Percentiles rank a stretch among this genome's conserved stretches.
These are phyloP conservation scores for Drosophila setosimentum DNA, from an alignment of 2,888 invertebrate species.

Conservation along the genomic window DNA sequence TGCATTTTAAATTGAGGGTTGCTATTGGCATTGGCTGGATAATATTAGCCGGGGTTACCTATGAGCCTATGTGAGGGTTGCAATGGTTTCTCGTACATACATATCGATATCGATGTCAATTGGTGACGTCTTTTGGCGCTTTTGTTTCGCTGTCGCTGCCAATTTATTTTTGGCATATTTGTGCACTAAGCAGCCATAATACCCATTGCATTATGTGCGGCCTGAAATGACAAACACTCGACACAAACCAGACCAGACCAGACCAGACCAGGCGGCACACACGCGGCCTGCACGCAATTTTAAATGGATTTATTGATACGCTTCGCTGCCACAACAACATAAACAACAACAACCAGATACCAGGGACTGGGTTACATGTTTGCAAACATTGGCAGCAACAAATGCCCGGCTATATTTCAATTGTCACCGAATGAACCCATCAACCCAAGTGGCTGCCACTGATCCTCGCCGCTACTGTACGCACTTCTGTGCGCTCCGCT, in stretches of 20 bases:
- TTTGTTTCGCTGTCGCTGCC: constrained; percentile 74
- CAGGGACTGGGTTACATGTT: constrained; percentile 61
- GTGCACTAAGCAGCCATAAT: constrained; percentile 76
- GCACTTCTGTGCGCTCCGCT: constrained; percentile 24
- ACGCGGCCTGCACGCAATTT: constrained; percentile 75
- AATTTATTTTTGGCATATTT: constrained; percentile 72
- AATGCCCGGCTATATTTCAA: constrained; percentile 81
- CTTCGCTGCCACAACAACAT: constrained; percentile 62
- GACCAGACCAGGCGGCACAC: constrained; percentile 34
- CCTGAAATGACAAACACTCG: constrained; percentile 67
- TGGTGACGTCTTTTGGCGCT: constrained; percentile 68
- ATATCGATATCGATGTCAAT: constrained; percentile 64
- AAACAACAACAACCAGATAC: constrained; percentile 6
- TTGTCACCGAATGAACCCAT: constrained; percentile 82
- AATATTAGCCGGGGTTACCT: constrained; percentile 49
- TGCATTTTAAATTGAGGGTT: constrained; percentile 78
- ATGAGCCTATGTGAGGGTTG: constrained; percentile 39
- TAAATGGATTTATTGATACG: constrained; percentile 81
- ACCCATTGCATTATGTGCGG: constrained; percentile 72
- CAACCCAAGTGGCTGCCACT: constrained; percentile 47
- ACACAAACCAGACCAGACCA: constrained; percentile 16
- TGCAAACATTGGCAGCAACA: constrained; percentile 75
- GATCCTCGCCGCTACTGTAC: constrained; percentile 18
- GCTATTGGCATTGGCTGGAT: constrained; percentile 33
- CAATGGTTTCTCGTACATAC: neutral